phyloP scores from a whole-genome alignment of 2,113 vertebrate genomes.

The Jaculus jaculus region DNA sequence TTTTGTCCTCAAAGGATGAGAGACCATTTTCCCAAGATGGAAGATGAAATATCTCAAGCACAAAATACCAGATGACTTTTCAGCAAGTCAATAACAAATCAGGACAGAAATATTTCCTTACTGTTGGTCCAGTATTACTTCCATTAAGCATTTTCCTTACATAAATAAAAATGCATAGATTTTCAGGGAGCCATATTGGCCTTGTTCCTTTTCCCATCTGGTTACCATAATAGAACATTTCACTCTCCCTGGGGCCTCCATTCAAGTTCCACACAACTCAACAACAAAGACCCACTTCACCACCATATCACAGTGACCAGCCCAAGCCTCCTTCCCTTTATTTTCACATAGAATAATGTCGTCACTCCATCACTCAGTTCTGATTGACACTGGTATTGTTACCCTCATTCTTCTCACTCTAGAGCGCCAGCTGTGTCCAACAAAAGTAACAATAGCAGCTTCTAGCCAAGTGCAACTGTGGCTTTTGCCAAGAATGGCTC shows the following conservation, averaged over 20 bases:
- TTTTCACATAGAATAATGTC: neutral
- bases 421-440: neutral
- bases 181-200: neutral
- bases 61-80: neutral
- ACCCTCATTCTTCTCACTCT: neutral
- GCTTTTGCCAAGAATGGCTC: slow-evolving; percentile 47
- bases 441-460: slow-evolving; percentile 41
- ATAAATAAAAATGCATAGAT: slow-evolving; percentile 35
- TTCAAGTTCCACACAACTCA: neutral
- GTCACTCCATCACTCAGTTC: neutral
- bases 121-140: neutral
- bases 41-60: neutral
- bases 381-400: neutral
- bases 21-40: neutral
- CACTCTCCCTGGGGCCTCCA: neutral
- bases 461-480: neutral
- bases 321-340: neutral
- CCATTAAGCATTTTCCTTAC: neutral
- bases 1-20: neutral
- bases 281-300: neutral
- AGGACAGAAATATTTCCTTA: slow-evolving; percentile 5
- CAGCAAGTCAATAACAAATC: slow-evolving; percentile 7
- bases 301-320: neutral
- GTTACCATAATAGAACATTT: neutral
- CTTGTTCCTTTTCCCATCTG: slow-evolving; percentile 3